phyloP scores from a whole-genome alignment of 2,888 invertebrate species.

The Drosophila cracens region DNA sequence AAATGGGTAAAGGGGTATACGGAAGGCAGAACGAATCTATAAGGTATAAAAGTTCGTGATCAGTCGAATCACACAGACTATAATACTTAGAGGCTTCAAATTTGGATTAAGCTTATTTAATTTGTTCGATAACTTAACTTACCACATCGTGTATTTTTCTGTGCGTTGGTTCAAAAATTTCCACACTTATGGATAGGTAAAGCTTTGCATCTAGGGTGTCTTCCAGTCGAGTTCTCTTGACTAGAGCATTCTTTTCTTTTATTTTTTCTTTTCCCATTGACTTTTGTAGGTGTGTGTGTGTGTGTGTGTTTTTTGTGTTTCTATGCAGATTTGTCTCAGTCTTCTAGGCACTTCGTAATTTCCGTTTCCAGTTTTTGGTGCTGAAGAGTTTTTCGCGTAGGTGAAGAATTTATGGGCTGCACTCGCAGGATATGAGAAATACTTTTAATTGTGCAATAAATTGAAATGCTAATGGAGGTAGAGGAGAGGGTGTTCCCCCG shows the following conservation, averaged over 20 bases:
- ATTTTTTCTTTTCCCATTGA: conserved; percentile 42
- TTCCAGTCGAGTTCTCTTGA: background rate
- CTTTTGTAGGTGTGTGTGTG: conserved; percentile 25
- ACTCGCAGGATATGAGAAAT: conserved; percentile 71
- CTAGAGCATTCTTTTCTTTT: conserved; percentile 24
- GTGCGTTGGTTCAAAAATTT: too few relatives aligned
- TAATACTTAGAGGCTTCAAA: background rate
- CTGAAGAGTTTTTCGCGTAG: conserved; percentile 31
- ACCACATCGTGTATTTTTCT: too few relatives aligned
- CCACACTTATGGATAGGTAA: background rate
- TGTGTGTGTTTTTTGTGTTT: conserved; percentile 5
- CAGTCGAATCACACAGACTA: background rate
- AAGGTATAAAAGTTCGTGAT: background rate
- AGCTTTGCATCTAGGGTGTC: background rate
- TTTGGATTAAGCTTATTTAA: background rate
- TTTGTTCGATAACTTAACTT: background rate
- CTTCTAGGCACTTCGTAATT: conserved; percentile 59
- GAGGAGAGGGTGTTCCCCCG: background rate
- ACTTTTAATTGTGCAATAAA: conserved; percentile 72
- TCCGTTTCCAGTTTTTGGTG: conserved; percentile 43
- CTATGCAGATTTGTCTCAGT: conserved; percentile 8
- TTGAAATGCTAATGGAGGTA: conserved; percentile 39
- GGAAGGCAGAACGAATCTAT: background rate
- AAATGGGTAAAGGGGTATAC: background rate
- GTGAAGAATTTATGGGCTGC: conserved; percentile 57